These are phyloP conservation scores for Origma solitaria DNA, from an alignment of 2,113 vertebrate genomes.

Conservation along the genomic window DNA sequence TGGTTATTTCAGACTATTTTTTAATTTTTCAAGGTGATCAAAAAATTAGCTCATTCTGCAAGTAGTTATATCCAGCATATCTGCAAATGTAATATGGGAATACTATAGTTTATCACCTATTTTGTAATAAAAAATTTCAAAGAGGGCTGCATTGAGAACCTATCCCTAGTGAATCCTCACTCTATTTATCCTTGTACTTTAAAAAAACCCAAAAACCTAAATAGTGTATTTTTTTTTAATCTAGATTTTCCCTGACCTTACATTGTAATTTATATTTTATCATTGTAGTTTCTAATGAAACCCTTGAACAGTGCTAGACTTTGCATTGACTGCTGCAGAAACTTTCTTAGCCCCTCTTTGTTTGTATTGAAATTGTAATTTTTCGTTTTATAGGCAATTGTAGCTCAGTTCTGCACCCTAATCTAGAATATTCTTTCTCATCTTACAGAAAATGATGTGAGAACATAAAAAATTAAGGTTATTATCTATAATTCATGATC, in stretches of 20 bases:
- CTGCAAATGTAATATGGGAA: neutral
- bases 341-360: neutral
- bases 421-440: neutral
- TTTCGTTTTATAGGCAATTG: neutral
- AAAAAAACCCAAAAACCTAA: neutral
- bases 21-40: neutral
- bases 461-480: neutral
- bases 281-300: neutral
- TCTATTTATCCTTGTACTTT: neutral
- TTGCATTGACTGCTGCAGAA: neutral
- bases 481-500: neutral
- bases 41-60: neutral
- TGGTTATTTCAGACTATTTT: neutral
- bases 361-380: neutral
- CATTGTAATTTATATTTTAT: neutral
- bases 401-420: neutral
- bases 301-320: neutral
- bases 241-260: neutral
- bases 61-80: neutral
- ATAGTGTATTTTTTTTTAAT: neutral
- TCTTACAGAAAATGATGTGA: neutral
- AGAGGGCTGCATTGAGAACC: neutral
- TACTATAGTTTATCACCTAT: rapidly evolving
- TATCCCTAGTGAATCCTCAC: neutral
- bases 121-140: neutral